Evolutionary conservation across 1,140 invertebrate genomes (phyloP).

Genomic region (Daktulosphaira vitifoliae): DNA sequence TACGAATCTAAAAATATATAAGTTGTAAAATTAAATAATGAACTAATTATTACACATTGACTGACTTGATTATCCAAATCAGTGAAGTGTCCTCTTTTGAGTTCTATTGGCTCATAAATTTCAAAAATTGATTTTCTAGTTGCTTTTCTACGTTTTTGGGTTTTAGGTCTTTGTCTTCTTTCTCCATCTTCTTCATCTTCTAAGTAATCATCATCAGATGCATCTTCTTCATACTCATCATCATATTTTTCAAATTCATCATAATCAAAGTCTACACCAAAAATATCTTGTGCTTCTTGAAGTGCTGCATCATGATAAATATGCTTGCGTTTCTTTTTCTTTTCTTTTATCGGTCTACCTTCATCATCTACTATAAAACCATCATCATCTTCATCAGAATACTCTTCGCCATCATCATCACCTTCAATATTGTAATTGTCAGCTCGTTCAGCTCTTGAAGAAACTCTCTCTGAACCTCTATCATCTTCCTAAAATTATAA

Average conservation of each 20-base stretch:
- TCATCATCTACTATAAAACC: constrained; percentile 98
- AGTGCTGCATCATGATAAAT: constrained; percentile 86
- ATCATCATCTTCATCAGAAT: constrained; percentile 83
- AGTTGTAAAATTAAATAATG: neutral
- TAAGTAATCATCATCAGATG: constrained; percentile 65
- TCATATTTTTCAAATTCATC: constrained; percentile 88
- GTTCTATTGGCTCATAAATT: constrained; percentile 93
- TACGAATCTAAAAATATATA: constrained; percentile 59
- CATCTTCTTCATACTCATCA: constrained; percentile 74
- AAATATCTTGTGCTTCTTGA: constrained; percentile 98
- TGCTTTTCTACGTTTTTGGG: constrained; percentile 56
- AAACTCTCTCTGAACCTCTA: constrained; percentile 56
- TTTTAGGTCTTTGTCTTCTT: constrained; percentile 44
- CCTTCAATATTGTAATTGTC: constrained; percentile 58
- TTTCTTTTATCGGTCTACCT: constrained; percentile 79
- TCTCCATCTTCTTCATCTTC: constrained; percentile 62
- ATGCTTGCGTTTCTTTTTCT: constrained; percentile 75
- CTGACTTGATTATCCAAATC: constrained; percentile 82
- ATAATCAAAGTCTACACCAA: constrained; percentile 97
- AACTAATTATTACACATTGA: constrained; percentile 3
- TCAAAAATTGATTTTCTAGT: constrained; percentile 86
- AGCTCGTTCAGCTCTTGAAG: constrained; percentile 51
- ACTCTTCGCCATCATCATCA: constrained; percentile 61
- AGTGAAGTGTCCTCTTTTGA: constrained; percentile 92
- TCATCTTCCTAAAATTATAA: constrained; percentile 60